Conservation (phyloP, 2,797 vertebrate species). For the Parauchenoglanis punctatus region DNA sequence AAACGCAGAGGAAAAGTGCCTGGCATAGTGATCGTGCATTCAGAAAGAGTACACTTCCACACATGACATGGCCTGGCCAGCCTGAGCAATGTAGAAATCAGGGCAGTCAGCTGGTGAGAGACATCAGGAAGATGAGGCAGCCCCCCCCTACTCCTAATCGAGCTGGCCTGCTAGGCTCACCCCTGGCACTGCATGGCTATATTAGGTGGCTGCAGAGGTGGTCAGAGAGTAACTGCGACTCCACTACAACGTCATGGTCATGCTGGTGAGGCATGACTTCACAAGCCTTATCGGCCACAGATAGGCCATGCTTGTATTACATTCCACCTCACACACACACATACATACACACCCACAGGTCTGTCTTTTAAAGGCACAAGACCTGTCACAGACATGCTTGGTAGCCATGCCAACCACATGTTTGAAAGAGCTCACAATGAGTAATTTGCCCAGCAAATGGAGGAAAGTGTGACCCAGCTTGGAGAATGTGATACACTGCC, state of each 20-base stretch:
- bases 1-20: conserved; percentile 37
- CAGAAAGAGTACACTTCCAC: conserved; percentile 40
- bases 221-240: conserved; percentile 33
- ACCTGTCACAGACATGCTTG: conserved; percentile 47
- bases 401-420: conserved; percentile 56
- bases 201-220: conserved; percentile 66
- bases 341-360: conserved; percentile 32
- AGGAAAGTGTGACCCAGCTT: conserved; percentile 48
- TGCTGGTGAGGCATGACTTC: conserved; percentile 69
- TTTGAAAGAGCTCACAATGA: conserved; percentile 59
- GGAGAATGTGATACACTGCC: conserved; percentile 52
- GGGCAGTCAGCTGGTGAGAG: conserved; percentile 58
- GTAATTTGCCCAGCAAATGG: conserved; percentile 46
- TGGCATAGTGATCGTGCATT: conserved; percentile 19
- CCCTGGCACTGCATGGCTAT: conserved; percentile 64
- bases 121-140: conserved; percentile 62
- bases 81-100: conserved; percentile 52
- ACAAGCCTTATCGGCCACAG: conserved; percentile 65
- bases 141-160: conserved; percentile 18
- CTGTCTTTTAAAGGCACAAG: conserved; percentile 58
- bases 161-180: conserved; percentile 51
- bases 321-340: conserved; percentile 50
- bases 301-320: conserved; percentile 61
- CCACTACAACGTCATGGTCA: conserved; percentile 72
- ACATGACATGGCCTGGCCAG: conserved; percentile 42